A percentile compares a stretch with the other conserved stretches of the same genome.
These are phyloP conservation scores for Leptinotarsa rubiginosa DNA, from an alignment of 2,888 invertebrate genomes.

Conservation along the genomic window DNA sequence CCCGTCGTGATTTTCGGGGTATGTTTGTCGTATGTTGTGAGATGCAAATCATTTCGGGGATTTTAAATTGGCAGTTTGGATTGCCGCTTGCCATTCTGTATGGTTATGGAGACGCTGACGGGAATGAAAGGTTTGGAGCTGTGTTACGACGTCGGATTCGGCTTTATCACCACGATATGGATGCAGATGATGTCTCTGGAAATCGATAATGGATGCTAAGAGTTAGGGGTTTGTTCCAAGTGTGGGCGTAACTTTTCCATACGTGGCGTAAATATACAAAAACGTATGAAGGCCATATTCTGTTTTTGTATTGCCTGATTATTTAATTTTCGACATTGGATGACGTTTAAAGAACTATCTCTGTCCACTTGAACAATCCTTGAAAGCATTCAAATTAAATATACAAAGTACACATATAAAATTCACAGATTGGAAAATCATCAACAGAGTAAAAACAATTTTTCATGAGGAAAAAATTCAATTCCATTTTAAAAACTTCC, in stretches of 20 bases:
- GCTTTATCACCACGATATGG: neutral
- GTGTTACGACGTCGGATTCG: neutral
- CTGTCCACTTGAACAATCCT: too few relatives aligned
- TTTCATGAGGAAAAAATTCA: too few relatives aligned
- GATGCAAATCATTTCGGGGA: conserved; percentile 32
- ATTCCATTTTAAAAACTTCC: too few relatives aligned
- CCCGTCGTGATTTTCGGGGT: conserved; percentile 1
- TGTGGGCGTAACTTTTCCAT: neutral
- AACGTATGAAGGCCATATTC: too few relatives aligned
- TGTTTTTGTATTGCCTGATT: too few relatives aligned
- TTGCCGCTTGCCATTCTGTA: neutral
- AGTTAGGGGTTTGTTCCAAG: neutral
- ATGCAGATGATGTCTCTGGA: neutral
- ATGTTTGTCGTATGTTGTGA: conserved; percentile 25
- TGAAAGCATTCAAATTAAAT: too few relatives aligned
- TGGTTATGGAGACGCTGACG: neutral
- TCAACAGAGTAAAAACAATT: too few relatives aligned
- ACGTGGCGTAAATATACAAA: too few relatives aligned
- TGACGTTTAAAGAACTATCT: too few relatives aligned
- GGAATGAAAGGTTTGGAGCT: neutral
- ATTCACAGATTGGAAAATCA: too few relatives aligned
- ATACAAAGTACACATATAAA: too few relatives aligned
- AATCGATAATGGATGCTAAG: neutral
- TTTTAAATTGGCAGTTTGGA: conserved; percentile 33
- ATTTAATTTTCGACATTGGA: too few relatives aligned